Percentiles rank a stretch among this genome's conserved stretches.
Evolutionary conservation across 2,888 invertebrate genomes (phyloP).

Genomic region (Timema podura): DNA sequence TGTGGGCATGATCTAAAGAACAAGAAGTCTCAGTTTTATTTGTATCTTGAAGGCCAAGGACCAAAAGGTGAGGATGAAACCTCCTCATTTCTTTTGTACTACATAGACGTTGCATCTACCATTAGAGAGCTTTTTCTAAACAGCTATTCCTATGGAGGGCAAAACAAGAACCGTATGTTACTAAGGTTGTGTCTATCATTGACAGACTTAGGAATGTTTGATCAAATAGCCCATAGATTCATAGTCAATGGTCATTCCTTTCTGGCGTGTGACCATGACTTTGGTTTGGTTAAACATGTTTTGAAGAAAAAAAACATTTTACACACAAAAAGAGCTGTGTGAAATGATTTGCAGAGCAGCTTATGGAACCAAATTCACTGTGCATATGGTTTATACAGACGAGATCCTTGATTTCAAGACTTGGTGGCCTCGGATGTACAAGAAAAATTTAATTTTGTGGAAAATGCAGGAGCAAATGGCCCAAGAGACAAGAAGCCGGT

Average conservation of each 20-base stretch:
- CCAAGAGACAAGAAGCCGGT: neutral
- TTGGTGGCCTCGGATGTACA: neutral
- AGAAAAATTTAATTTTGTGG: neutral
- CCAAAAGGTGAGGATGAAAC: neutral
- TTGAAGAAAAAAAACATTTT: neutral
- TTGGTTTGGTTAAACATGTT: neutral
- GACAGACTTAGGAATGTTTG: neutral
- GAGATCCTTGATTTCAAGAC: neutral
- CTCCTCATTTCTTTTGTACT: neutral
- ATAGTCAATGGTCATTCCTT: neutral
- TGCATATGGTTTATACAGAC: neutral
- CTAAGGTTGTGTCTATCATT: neutral
- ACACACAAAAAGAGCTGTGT: neutral
- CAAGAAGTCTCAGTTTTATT: neutral
- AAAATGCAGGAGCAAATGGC: neutral
- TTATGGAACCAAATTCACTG: neutral
- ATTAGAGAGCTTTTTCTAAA: neutral
- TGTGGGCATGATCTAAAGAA: neutral
- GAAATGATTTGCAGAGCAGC: slow-evolving; percentile 9
- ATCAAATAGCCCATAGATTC: neutral
- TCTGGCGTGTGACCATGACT: neutral
- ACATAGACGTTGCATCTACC: neutral
- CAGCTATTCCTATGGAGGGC: neutral
- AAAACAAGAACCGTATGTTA: neutral
- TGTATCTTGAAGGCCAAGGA: neutral